phyloP scores from a whole-genome alignment of 2,797 vertebrate genomes.

The Chelmon rostratus region DNA sequence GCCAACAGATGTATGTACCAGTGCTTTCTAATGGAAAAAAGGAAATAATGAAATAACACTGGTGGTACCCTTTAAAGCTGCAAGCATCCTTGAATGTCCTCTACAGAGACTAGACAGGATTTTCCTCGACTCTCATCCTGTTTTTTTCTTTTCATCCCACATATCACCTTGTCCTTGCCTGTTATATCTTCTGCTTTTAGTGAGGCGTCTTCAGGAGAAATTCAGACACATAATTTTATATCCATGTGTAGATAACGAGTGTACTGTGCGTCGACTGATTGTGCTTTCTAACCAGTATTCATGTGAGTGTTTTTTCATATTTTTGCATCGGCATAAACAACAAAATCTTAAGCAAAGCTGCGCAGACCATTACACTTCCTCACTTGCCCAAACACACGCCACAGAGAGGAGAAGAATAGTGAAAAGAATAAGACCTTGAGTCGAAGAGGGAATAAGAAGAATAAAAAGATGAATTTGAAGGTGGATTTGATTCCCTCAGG shows the following conservation, averaged over 20 bases:
- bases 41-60: constrained; percentile 51
- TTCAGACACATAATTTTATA: constrained; percentile 10
- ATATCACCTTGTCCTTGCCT: constrained; percentile 54
- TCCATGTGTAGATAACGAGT: background rate
- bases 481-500: constrained; percentile 82
- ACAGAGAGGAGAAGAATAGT: constrained; percentile 48
- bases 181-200: constrained; percentile 35
- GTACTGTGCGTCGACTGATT: background rate
- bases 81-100: constrained; percentile 61
- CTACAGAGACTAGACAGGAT: constrained; percentile 43
- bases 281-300: constrained; percentile 13
- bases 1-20: constrained; percentile 30
- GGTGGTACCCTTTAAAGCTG: constrained; percentile 50
- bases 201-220: constrained; percentile 13
- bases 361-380: constrained; percentile 41
- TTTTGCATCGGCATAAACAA: constrained; percentile 35
- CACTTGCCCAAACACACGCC: constrained; percentile 41
- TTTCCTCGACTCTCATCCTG: constrained; percentile 38
- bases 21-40: constrained; percentile 17
- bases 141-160: constrained; percentile 10
- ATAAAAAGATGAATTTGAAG: constrained; percentile 82
- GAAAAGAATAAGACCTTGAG: constrained; percentile 73
- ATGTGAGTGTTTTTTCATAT: background rate
- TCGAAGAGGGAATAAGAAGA: constrained; percentile 72
- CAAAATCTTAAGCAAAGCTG: constrained; percentile 26